Percentiles rank a stretch among this genome's conserved stretches.
Conservation (phyloP, 2,888 invertebrate genomes). For the Limnephilus auricula region DNA sequence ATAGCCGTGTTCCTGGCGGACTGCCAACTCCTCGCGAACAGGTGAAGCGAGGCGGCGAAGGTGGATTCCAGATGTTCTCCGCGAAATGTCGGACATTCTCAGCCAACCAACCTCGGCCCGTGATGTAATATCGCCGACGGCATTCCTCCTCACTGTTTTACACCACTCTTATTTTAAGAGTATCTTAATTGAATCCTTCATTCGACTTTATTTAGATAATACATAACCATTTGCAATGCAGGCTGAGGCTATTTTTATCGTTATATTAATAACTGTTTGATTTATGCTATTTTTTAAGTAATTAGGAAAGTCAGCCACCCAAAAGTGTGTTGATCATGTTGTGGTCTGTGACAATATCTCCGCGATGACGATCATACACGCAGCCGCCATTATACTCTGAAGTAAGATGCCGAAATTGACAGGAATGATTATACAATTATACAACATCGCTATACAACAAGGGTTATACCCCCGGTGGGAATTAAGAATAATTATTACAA, state of each 20-base stretch:
- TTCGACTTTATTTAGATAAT: constrained; percentile 20
- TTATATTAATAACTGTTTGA: not conserved
- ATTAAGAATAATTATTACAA: not conserved
- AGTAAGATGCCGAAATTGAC: not conserved
- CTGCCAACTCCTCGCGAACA: constrained; percentile 56
- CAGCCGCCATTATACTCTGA: not conserved
- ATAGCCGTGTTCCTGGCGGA: constrained; percentile 60
- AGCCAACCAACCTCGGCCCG: not conserved
- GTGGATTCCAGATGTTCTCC: constrained; percentile 48
- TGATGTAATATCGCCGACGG: constrained; percentile 18
- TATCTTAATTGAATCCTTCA: not conserved
- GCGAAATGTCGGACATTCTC: constrained; percentile 37
- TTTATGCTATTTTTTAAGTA: not conserved
- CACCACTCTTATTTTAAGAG: constrained; percentile 7
- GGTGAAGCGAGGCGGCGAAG: constrained; percentile 62
- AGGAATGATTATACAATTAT: not conserved
- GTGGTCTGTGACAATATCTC: not conserved
- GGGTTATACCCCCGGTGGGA: not conserved
- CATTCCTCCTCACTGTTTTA: not conserved
- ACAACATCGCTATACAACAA: no score
- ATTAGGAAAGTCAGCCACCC: not conserved
- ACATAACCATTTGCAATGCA: not conserved
- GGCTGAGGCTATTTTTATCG: not conserved
- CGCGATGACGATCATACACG: not conserved
- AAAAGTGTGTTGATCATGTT: not conserved